phyloP scores from a whole-genome alignment of 2,888 invertebrate genomes.

The Eledona agricola region DNA sequence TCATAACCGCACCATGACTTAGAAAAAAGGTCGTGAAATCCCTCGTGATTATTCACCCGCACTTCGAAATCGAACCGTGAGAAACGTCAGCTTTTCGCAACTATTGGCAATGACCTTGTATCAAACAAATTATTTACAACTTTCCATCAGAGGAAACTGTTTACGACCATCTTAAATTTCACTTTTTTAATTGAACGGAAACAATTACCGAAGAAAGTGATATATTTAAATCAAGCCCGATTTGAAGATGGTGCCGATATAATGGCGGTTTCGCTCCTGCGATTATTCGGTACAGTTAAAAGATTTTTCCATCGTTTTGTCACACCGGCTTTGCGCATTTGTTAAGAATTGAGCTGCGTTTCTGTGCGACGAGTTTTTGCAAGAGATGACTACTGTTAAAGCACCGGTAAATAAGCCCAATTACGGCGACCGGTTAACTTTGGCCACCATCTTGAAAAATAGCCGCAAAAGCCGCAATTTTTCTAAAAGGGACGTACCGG shows the following conservation, averaged over 20 bases:
- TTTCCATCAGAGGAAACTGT: conserved; percentile 18
- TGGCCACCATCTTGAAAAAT: conserved; percentile 18
- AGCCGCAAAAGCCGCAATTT: conserved; percentile 9
- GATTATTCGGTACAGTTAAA: conserved; percentile 24
- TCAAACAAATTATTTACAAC: conserved; percentile 20
- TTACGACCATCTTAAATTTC: conserved; percentile 15
- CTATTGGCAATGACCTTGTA: conserved; percentile 22
- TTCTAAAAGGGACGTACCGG: conserved; percentile 8
- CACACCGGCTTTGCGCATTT: conserved; percentile 13
- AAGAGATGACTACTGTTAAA: conserved; percentile 24
- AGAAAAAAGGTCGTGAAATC: conserved; percentile 5
- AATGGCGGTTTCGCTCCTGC: conserved; percentile 13
- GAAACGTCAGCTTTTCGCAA: conserved; percentile 15
- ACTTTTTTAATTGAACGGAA: conserved; percentile 33
- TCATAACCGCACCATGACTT: conserved; percentile 7
- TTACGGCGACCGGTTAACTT: conserved; percentile 20
- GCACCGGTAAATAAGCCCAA: conserved; percentile 30
- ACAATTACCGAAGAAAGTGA: conserved; percentile 27
- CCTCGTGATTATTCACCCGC: conserved; percentile 7
- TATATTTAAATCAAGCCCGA: conserved; percentile 6
- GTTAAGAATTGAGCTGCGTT: conserved; percentile 24
- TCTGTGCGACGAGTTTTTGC: conserved; percentile 29
- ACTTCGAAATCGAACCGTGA: conserved; percentile 20
- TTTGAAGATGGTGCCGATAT: conserved; percentile 8
- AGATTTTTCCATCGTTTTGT: conserved; percentile 16